phyloP scores from a whole-genome alignment of 2,797 vertebrate genomes.

The Spinus pinus region DNA sequence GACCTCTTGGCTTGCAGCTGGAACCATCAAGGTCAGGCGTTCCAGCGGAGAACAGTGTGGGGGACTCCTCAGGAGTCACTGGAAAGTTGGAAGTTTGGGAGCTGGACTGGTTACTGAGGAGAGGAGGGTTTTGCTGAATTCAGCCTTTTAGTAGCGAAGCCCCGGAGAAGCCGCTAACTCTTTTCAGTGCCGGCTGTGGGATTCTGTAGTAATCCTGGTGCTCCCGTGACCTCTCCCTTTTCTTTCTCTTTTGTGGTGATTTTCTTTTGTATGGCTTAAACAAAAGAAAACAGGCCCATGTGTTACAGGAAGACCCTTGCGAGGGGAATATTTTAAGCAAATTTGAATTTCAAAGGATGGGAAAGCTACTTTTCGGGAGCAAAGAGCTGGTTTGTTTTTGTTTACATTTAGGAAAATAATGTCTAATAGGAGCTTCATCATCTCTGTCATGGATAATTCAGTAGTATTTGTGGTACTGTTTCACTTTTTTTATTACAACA shows the following conservation, averaged over 20 bases:
- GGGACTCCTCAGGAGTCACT: fast-evolving
- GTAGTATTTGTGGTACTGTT: background rate
- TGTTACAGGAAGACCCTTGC: background rate
- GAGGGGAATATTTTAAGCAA: background rate
- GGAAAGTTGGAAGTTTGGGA: fast-evolving
- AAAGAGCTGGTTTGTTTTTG: background rate
- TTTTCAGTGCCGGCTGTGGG: background rate
- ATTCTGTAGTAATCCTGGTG: background rate
- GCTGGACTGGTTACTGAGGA: background rate
- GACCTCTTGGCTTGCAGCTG: background rate
- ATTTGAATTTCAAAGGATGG: background rate
- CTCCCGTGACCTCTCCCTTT: background rate
- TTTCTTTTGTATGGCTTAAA: conserved; percentile 25
- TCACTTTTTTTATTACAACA: background rate
- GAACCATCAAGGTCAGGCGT: background rate
- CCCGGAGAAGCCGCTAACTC: background rate
- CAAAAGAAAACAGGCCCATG: background rate
- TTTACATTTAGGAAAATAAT: background rate
- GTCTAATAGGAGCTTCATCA: background rate
- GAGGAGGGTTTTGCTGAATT: background rate
- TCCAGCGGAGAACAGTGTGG: background rate
- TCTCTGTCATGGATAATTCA: background rate
- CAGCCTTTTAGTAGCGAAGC: background rate
- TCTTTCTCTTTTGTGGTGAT: background rate
- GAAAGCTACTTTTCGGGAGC: background rate